A percentile compares a stretch with the other conserved stretches of the same genome.
Evolutionary conservation across 2,797 vertebrate species (phyloP).

Genomic region (Pangasius krempfi): DNA sequence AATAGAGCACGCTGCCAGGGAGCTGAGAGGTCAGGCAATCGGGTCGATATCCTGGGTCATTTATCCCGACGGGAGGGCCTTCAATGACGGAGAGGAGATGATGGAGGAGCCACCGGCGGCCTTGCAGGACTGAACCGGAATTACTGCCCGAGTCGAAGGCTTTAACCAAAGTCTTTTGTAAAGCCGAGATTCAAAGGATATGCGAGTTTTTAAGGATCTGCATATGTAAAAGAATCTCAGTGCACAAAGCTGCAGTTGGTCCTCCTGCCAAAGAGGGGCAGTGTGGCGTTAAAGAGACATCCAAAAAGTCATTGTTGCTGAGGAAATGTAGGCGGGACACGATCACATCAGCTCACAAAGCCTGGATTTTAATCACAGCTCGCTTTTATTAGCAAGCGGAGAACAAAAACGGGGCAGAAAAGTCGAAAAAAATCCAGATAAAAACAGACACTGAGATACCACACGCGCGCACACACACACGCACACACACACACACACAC

Average conservation of each 20-base stretch:
- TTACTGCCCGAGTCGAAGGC: constrained; percentile 52
- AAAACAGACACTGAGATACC: neutral
- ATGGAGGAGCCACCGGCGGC: constrained; percentile 53
- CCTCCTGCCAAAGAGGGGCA: constrained; percentile 26
- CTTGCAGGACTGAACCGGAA: constrained; percentile 50
- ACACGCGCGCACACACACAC: neutral
- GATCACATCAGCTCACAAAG: neutral
- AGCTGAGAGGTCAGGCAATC: constrained; percentile 68
- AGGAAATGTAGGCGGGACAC: neutral
- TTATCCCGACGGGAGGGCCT: constrained; percentile 76
- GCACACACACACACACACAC: no score
- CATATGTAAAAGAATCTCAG: neutral
- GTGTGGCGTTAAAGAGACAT: neutral
- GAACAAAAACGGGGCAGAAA: constrained; percentile 82
- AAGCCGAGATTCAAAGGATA: constrained; percentile 24
- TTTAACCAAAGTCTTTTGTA: constrained; percentile 60
- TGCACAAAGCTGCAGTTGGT: constrained; percentile 8
- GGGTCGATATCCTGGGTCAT: constrained; percentile 74
- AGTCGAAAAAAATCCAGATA: neutral
- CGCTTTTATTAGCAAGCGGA: constrained; percentile 87
- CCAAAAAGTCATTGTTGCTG: neutral
- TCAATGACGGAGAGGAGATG: constrained; percentile 58
- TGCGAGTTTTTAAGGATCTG: neutral
- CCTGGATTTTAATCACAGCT: constrained; percentile 42
- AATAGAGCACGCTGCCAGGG: constrained; percentile 51